Evolutionary conservation across 2,113 vertebrate species (phyloP), one percentile per base, ranked within the genome.

Genomic region (Forbesichthys agassizii): DNA sequence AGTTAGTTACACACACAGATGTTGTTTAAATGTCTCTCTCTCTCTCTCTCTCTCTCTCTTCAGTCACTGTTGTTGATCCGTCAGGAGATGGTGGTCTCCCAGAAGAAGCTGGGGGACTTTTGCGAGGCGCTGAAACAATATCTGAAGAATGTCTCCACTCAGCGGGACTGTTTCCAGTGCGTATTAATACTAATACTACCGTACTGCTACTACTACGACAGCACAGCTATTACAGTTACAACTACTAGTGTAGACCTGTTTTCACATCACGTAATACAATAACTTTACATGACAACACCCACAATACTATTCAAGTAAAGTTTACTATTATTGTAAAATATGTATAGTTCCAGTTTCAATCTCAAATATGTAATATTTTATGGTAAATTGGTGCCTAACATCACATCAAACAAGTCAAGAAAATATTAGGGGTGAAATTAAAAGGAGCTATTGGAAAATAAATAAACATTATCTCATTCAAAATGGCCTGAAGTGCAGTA

Each of bases 151-250:
- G 96, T 97, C 11, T 95, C 96, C 0, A 91, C 93, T 46, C 91
- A 95, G 71, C 82, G 86, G 80, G 94, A 93, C 87, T 99, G 96
- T 86, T 96, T 98, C 90, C 97, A 98, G 96, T 99, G 84, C 94
- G 97, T 95, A 71, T 52, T 9, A 4, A 48, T 49, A 14, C 56
- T 33, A 27, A 27, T 3, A 42, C 49, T 49, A 51, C 52, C 54
- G 57, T 9, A 57, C 55, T 12, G n/a, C 52, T 16, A 54, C 12
- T n/a, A n/a, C 7, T 54, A 16, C 52, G 3, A 51, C 11, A 27
- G 27, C 9, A 51, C 10, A 9, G 5, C 48, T 48, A 51, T 67
- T 16, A 68, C 56, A 33, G 62, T 55, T 51, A 16, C 71, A 13
- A 33, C 65, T 11, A 70, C 36, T 51, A 5, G 11, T 51, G 49